These are phyloP conservation scores for Bergia sp. DNA, from an alignment of 92 coral and sea anemone genomes.

Conservation along the genomic window DNA sequence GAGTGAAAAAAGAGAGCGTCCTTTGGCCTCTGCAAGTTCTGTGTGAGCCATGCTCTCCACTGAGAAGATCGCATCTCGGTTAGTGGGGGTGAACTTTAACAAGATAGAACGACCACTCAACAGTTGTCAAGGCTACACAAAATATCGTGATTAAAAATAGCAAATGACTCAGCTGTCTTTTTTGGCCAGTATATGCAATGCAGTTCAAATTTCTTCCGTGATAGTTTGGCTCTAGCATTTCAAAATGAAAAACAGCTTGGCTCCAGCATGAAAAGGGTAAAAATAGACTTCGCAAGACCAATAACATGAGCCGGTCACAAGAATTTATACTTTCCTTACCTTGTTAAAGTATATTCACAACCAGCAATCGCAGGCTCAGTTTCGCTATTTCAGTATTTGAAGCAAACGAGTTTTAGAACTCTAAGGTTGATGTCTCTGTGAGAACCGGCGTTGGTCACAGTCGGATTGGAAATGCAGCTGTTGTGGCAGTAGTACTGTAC, in stretches of 20 bases:
- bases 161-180: neutral
- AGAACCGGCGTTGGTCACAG: constrained; percentile 4
- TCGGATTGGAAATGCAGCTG: constrained; percentile 30
- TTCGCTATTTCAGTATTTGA: neutral
- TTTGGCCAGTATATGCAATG: neutral
- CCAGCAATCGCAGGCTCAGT: neutral
- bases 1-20: neutral
- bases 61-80: neutral
- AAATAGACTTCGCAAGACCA: neutral
- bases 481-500: neutral
- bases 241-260: neutral
- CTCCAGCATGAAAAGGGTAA: neutral
- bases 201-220: neutral
- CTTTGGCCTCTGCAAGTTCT: neutral
- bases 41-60: neutral
- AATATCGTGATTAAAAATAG: neutral
- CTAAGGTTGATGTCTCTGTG: neutral
- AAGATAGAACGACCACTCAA: neutral
- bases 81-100: neutral
- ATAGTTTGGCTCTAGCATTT: neutral
- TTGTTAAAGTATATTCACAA: too few species aligned
- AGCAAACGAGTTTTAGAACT: neutral
- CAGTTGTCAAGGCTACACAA: constrained; percentile 10
- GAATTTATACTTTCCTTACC: neutral
- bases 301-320: too few species aligned